Percentiles rank a stretch among this genome's conserved stretches.
These are phyloP conservation scores for Eupeodes latifasciatus DNA, from an alignment of 2,888 invertebrate genomes.

Conservation along the genomic window DNA sequence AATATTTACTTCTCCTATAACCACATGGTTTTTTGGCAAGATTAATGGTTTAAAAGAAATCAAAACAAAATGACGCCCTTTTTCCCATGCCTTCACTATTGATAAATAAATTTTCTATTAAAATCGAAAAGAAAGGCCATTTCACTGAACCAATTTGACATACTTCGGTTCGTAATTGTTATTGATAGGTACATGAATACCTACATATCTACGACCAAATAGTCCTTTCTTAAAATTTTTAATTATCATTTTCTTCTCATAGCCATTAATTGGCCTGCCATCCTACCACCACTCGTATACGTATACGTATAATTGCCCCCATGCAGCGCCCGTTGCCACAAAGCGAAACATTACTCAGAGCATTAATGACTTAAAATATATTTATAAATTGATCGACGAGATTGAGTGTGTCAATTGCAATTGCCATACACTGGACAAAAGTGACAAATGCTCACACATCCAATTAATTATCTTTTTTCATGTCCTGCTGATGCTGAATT, in stretches of 20 bases:
- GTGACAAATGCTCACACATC: conserved; percentile 71
- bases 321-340: conserved; percentile 11
- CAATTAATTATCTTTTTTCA: conserved; percentile 72
- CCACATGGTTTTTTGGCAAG: too few relatives aligned
- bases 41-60: too few relatives aligned
- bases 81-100: too few relatives aligned
- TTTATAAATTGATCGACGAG: conserved; percentile 54
- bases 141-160: too few relatives aligned
- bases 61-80: too few relatives aligned
- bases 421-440: conserved; percentile 70
- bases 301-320: conserved; percentile 43
- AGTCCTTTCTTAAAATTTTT: conserved; percentile 11
- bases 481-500: conserved; percentile 55
- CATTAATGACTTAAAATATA: conserved; percentile 56
- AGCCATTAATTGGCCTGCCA: conserved; percentile 34
- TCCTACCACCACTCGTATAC: neutral
- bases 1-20: too few relatives aligned
- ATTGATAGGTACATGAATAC: too few relatives aligned
- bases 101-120: too few relatives aligned
- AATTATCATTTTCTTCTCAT: conserved; percentile 41
- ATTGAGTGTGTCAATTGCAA: conserved; percentile 75
- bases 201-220: neutral
- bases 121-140: too few relatives aligned
- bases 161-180: too few relatives aligned
- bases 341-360: conserved; percentile 49